phyloP scores from a whole-genome alignment of 2,113 vertebrate species.

The Brienomyrus longianalis region DNA sequence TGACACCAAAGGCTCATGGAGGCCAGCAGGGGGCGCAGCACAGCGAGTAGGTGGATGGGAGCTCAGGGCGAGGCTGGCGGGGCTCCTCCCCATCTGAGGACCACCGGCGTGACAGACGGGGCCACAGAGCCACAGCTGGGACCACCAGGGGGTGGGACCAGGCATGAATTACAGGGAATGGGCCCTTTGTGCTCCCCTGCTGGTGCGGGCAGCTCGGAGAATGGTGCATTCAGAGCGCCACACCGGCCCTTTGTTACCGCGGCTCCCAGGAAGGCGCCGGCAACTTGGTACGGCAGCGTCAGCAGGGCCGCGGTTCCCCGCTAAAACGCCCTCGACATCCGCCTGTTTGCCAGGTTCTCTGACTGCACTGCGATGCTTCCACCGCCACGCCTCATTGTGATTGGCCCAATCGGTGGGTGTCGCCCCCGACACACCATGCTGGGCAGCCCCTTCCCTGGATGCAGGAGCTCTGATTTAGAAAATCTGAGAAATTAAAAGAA shows the following conservation, averaged over 20 bases:
- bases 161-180: constrained; percentile 58
- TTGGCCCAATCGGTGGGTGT: background rate
- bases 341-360: background rate
- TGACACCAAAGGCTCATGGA: background rate
- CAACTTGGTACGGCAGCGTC: constrained; percentile 12
- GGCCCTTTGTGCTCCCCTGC: constrained; percentile 64
- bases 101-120: background rate
- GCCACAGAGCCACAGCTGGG: constrained; percentile 29
- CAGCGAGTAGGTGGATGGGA: background rate
- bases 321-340: background rate
- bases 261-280: background rate
- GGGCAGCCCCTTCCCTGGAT: background rate
- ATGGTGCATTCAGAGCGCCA: constrained; percentile 61
- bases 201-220: constrained; percentile 60
- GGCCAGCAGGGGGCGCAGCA: background rate
- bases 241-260: constrained; percentile 58
- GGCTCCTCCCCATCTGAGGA: background rate
- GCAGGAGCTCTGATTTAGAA: background rate
- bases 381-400: background rate
- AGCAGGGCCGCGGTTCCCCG: background rate
- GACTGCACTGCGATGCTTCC: background rate
- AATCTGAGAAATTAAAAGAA: background rate
- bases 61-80: background rate
- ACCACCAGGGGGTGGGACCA: constrained; percentile 47
- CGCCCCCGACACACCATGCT: background rate